phyloP scores from a whole-genome alignment of 2,797 vertebrate species.

The Anabas testudineus region DNA sequence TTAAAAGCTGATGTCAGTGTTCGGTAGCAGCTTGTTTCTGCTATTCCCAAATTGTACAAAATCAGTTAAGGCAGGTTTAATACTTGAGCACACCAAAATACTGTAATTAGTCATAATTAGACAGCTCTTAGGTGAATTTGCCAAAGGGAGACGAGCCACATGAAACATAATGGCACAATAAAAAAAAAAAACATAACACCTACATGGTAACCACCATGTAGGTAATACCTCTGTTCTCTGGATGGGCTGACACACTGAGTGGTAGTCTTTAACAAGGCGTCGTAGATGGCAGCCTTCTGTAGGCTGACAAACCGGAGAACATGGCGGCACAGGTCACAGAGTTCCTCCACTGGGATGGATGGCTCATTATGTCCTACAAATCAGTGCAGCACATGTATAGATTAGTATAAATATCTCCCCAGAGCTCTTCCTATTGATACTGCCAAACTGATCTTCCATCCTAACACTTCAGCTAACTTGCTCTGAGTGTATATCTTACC shows the following conservation, averaged over 20 bases:
- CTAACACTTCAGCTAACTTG: neutral
- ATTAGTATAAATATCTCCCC: neutral
- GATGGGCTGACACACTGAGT: slow-evolving; percentile 82
- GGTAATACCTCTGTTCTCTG: slow-evolving; percentile 87
- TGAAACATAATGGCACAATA: neutral
- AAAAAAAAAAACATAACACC: slow-evolving; percentile 4
- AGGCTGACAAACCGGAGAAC: slow-evolving; percentile 91
- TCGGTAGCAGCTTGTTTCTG: neutral
- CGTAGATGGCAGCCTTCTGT: slow-evolving; percentile 85
- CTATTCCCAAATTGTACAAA: neutral
- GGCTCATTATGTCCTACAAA: slow-evolving; percentile 90
- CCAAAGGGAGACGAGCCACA: neutral
- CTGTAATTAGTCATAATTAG: neutral
- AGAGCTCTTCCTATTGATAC: neutral
- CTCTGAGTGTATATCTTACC: slow-evolving; percentile 80
- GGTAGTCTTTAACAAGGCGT: slow-evolving; percentile 84
- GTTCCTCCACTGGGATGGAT: slow-evolving; percentile 74
- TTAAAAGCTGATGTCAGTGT: no score
- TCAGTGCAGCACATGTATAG: neutral
- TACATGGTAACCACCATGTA: neutral
- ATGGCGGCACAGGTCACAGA: slow-evolving; percentile 84
- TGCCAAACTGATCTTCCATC: neutral
- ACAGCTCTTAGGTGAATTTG: neutral
- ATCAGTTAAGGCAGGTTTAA: neutral
- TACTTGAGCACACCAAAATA: no score